Percentiles rank a stretch among this genome's conserved stretches.
phyloP scores from a whole-genome alignment of 2,888 invertebrate genomes.

The Frankliniella fusca region DNA sequence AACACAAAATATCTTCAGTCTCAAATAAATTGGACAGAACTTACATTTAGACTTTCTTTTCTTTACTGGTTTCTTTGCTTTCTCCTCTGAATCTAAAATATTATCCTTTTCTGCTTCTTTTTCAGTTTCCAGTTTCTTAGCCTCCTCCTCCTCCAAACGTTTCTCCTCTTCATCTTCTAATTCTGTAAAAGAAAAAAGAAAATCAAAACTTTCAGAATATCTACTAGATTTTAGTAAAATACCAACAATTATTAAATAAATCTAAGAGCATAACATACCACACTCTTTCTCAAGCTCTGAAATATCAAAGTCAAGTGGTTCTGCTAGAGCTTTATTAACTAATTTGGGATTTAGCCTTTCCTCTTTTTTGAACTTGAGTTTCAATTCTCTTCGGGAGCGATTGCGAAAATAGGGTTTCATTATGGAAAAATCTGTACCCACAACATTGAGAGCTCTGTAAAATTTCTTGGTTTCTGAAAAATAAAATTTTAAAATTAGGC shows the following conservation, averaged over 20 bases:
- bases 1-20: background rate
- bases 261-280: background rate
- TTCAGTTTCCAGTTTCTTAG: background rate
- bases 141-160: conserved; percentile 6
- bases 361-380: conserved; percentile 90
- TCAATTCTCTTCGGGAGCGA: conserved; percentile 74
- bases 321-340: conserved; percentile 69
- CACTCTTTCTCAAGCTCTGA: conserved; percentile 56
- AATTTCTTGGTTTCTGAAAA: conserved; percentile 77
- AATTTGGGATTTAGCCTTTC: conserved; percentile 69
- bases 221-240: background rate
- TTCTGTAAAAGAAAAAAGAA: background rate
- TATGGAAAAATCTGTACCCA: conserved; percentile 89
- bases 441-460: conserved; percentile 80
- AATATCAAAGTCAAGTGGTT: conserved; percentile 65
- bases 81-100: background rate
- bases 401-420: conserved; percentile 81
- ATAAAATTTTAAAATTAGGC: background rate
- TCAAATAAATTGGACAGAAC: background rate
- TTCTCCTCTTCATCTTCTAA: conserved; percentile 9
- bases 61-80: background rate
- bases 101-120: background rate
- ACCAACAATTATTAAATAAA: background rate
- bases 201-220: background rate
- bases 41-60: background rate